phyloP scores from a whole-genome alignment of 2,113 vertebrate species.

The Muscicapa adusta region DNA sequence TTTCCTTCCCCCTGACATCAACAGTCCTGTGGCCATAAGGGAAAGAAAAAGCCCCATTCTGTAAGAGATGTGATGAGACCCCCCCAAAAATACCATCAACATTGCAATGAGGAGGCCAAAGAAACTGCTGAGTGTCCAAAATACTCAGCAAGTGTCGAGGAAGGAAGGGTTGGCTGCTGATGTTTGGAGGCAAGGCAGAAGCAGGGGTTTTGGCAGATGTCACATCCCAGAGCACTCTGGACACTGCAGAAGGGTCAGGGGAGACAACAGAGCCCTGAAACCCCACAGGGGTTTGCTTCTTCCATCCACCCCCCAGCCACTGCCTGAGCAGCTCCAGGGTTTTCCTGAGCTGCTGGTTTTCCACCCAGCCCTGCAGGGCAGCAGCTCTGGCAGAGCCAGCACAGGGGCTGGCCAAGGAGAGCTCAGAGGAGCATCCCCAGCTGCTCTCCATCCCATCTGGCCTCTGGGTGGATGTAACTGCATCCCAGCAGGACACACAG shows the following conservation, averaged over 20 bases:
- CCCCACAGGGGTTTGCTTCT: rapidly evolving
- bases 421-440: background rate
- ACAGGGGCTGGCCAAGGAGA: background rate
- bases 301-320: rapidly evolving
- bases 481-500: rapidly evolving
- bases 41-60: background rate
- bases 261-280: background rate
- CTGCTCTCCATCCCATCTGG: background rate
- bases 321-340: background rate
- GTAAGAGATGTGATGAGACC: background rate
- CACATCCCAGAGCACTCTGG: background rate
- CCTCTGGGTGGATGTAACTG: background rate
- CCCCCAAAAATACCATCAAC: rapidly evolving
- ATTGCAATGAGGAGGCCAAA: background rate
- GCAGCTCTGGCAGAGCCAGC: background rate
- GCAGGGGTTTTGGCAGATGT: background rate
- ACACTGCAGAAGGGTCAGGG: background rate
- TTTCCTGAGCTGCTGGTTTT: background rate
- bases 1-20: background rate
- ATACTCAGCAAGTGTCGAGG: rapidly evolving
- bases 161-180: background rate
- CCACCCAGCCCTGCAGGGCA: background rate
- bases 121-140: background rate
- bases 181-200: background rate
- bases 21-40: background rate